Percentiles rank a stretch among this genome's conserved stretches.
Evolutionary conservation across 2,113 vertebrate genomes (phyloP).

Genomic region (Machaerirhynchus nigripectus): DNA sequence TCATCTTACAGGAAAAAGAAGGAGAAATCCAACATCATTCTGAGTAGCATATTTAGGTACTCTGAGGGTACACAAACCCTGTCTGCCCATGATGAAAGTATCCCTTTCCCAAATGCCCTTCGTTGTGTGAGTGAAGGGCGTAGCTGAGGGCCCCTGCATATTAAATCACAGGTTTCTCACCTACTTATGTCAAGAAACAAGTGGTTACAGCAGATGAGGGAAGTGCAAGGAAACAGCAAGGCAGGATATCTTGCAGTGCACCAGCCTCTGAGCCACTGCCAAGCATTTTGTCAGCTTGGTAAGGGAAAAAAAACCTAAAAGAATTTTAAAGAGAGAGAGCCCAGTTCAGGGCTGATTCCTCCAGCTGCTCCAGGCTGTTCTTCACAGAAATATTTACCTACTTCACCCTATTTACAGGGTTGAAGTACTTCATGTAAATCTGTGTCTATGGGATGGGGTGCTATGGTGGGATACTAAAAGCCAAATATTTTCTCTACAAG

Average conservation of each 20-base stretch:
- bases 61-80: neutral
- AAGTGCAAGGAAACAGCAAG: slow-evolving; percentile 39
- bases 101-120: neutral
- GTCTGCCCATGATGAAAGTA: neutral
- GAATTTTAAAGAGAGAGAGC: slow-evolving; percentile 3
- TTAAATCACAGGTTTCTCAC: slow-evolving; percentile 9
- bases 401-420: neutral
- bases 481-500: neutral
- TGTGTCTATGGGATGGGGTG: neutral
- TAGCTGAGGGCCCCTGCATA: neutral
- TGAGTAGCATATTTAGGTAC: neutral
- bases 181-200: slow-evolving; percentile 30
- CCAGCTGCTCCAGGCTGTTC: neutral
- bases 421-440: neutral
- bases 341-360: neutral
- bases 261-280: slow-evolving; percentile 10
- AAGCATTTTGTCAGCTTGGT: slow-evolving; percentile 8
- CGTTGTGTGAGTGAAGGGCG: neutral
- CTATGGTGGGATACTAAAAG: neutral
- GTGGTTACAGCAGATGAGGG: slow-evolving; percentile 6
- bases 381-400: neutral
- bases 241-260: slow-evolving; percentile 11
- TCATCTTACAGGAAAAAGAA: neutral
- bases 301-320: neutral
- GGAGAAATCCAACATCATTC: neutral